Evolutionary conservation across 2,113 vertebrate species (phyloP).

Genomic region (Cacatua alba): DNA sequence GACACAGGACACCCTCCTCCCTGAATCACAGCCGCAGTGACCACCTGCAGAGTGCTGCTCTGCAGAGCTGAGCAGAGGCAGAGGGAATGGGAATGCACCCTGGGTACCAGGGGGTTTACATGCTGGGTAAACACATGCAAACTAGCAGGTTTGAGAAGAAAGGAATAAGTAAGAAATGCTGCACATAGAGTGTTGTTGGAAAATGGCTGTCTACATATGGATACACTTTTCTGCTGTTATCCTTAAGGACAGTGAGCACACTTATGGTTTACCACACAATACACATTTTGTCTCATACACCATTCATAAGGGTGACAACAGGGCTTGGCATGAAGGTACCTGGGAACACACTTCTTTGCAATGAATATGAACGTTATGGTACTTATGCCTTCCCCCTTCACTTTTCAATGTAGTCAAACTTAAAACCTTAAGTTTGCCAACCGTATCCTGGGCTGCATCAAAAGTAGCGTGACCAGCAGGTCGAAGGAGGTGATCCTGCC

Average conservation of each 20-base stretch:
- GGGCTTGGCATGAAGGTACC: background rate
- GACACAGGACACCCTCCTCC: background rate
- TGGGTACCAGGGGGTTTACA: background rate
- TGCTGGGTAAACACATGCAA: background rate
- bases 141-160: background rate
- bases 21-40: accelerated
- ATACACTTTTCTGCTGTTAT: background rate
- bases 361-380: background rate
- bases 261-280: background rate
- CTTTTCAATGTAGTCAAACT: background rate
- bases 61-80: background rate
- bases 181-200: background rate
- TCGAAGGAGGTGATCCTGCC: too few species aligned
- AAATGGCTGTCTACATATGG: background rate
- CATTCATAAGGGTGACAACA: background rate
- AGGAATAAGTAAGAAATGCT: background rate
- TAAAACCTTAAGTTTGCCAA: background rate
- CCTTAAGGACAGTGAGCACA: background rate
- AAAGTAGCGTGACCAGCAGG: too few species aligned
- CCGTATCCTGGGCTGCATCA: too few species aligned
- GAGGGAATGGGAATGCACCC: accelerated
- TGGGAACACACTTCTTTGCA: background rate
- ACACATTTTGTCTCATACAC: background rate
- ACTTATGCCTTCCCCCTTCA: background rate
- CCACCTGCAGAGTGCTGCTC: background rate